Evolutionary conservation across 2,113 vertebrate genomes (phyloP).

Genomic region (Amphiprion ocellaris): DNA sequence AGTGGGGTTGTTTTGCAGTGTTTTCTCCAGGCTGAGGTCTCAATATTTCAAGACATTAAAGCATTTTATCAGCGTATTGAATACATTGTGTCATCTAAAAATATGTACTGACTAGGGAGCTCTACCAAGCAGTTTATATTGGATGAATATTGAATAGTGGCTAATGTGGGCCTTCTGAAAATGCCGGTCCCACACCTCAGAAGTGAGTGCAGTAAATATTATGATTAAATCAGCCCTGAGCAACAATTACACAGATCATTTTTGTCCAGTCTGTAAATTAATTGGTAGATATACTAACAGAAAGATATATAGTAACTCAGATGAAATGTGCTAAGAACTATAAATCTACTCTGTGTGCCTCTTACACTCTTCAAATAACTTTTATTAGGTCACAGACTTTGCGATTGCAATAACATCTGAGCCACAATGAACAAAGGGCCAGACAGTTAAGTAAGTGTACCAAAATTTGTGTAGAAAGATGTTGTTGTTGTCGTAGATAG

Average conservation of each 20-base stretch:
- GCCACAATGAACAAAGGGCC: too few species aligned
- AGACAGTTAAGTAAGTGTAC: too few species aligned
- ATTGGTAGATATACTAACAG: neutral
- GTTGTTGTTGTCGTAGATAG: too few species aligned
- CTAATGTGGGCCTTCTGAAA: slow-evolving; percentile 39
- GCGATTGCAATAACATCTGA: too few species aligned
- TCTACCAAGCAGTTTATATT: slow-evolving; percentile 35
- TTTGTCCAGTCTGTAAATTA: neutral
- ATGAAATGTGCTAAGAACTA: neutral
- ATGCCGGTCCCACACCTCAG: slow-evolving; percentile 6
- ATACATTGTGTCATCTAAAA: slow-evolving; percentile 41
- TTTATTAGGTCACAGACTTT: too few species aligned
- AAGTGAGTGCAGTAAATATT: slow-evolving; percentile 21
- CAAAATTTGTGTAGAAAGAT: too few species aligned
- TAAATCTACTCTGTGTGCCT: neutral
- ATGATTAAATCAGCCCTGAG: slow-evolving; percentile 28
- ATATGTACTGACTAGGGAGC: slow-evolving; percentile 45
- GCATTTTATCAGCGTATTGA: slow-evolving; percentile 56
- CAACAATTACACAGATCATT: neutral
- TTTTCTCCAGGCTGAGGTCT: slow-evolving; percentile 13
- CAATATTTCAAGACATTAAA: slow-evolving; percentile 42
- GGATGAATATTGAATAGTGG: slow-evolving; percentile 44
- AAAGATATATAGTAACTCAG: neutral
- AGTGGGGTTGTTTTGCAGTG: slow-evolving; percentile 56
- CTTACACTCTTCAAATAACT: neutral